Percentiles rank a stretch among this genome's conserved stretches.
Evolutionary conservation across 2,113 vertebrate species (phyloP).

Genomic region (Clarias macrocephalus): DNA sequence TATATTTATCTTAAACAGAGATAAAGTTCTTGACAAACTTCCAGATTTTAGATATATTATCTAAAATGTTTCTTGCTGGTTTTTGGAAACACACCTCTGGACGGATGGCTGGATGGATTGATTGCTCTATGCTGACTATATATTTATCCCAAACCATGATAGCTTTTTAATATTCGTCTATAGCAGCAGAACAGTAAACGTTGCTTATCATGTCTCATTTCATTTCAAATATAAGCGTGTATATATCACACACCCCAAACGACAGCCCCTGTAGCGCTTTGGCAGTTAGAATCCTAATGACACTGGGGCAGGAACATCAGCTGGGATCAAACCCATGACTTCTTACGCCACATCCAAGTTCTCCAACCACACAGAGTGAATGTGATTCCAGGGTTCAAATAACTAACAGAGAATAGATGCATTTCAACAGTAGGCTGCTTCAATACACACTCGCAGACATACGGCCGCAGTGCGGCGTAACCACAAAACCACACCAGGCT

Average conservation of each 20-base stretch:
- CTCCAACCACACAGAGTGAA: constrained; percentile 30
- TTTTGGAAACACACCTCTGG: background rate
- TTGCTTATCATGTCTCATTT: constrained; percentile 11
- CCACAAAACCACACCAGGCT: constrained; percentile 52
- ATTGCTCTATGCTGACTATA: background rate
- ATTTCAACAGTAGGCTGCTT: constrained; percentile 38
- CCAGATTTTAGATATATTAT: too few species aligned
- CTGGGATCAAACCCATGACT: constrained; percentile 29
- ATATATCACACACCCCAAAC: background rate
- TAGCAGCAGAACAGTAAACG: background rate
- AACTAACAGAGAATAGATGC: constrained; percentile 18
- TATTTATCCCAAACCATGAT: constrained; percentile 7
- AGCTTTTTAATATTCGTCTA: background rate
- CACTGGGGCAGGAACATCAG: constrained; percentile 14
- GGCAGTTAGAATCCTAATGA: background rate
- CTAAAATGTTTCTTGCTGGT: background rate
- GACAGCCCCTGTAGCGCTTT: background rate
- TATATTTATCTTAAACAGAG: background rate
- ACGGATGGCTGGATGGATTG: background rate
- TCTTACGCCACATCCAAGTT: constrained; percentile 26
- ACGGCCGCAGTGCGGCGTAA: constrained; percentile 39
- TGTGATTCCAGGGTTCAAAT: constrained; percentile 35
- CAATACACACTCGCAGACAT: constrained; percentile 36
- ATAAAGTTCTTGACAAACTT: background rate
- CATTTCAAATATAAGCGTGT: background rate